phyloP scores from a whole-genome alignment of 2,113 vertebrate species.

The Scartelaos histophorus region DNA sequence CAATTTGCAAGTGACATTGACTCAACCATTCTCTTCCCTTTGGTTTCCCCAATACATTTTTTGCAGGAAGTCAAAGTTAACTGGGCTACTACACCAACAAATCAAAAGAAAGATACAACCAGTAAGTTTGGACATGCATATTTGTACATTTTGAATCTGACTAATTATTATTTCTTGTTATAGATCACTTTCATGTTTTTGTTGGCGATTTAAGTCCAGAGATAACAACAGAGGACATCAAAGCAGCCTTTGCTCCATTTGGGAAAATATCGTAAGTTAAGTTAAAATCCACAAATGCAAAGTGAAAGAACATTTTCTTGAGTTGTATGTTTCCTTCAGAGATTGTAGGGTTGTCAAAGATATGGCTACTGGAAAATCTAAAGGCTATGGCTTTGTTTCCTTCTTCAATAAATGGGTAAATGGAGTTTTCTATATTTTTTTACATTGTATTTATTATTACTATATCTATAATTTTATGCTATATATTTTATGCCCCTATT shows the following conservation, averaged over 20 bases:
- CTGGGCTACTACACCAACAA: constrained; percentile 99
- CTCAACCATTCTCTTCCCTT: constrained; percentile 43
- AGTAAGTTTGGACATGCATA: constrained; percentile 71
- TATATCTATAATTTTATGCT: background rate
- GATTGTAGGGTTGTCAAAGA: constrained; percentile 98
- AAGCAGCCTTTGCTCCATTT: constrained; percentile 95
- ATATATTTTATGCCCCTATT: background rate
- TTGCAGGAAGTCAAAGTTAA: constrained; percentile 97
- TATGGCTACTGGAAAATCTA: constrained; percentile 97
- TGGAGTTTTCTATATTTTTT: constrained; percentile 3
- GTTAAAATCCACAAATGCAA: background rate
- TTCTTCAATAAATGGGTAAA: constrained; percentile 99
- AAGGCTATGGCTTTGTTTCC: constrained; percentile 98
- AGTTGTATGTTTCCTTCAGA: constrained; percentile 60
- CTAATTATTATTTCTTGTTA: background rate
- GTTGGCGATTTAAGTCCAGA: constrained; percentile 98
- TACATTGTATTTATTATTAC: background rate
- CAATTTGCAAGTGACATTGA: constrained; percentile 16
- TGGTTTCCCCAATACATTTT: constrained; percentile 48
- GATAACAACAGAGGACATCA: constrained; percentile 98
- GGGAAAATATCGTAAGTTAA: constrained; percentile 98
- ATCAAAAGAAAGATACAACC: constrained; percentile 99
- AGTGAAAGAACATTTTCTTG: background rate
- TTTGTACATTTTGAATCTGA: background rate
- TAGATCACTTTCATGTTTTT: constrained; percentile 99